Evolutionary conservation across 53 echinoderm and acorn worm species (phyloP).

Genomic region (Crossaster papposus): DNA sequence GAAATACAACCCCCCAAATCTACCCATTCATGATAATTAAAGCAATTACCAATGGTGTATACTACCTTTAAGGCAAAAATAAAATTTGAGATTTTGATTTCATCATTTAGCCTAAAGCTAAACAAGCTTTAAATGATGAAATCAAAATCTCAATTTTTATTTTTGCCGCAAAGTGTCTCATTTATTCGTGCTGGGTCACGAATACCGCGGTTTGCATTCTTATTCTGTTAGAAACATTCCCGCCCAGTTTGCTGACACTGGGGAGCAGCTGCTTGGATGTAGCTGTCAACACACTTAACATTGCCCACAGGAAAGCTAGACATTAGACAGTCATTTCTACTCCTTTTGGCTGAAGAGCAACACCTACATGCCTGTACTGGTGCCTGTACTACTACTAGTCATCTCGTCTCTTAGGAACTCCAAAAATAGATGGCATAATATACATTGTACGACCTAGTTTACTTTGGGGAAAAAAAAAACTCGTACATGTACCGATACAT

Average conservation of each 20-base stretch:
- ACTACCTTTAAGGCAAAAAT: too few relatives aligned
- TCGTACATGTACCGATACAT: background rate
- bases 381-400: too few relatives aligned
- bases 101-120: too few relatives aligned
- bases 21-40: too few relatives aligned
- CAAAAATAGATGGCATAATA: background rate
- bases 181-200: too few relatives aligned
- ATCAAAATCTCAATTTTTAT: too few relatives aligned
- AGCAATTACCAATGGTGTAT: too few relatives aligned
- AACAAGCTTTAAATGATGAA: too few relatives aligned
- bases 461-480: background rate
- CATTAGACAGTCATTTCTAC: constrained; percentile 38
- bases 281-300: background rate
- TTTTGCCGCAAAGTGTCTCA: too few relatives aligned
- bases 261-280: background rate
- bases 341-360: background rate
- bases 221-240: background rate
- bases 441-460: background rate
- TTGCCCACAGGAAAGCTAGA: constrained; percentile 30
- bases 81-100: too few relatives aligned
- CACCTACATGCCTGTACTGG: too few relatives aligned
- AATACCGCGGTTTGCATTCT: background rate
- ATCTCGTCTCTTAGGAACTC: constrained; percentile 6
- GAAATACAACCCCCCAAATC: too few relatives aligned
- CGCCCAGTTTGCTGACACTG: background rate